Percentiles rank a stretch among this genome's conserved stretches.
Evolutionary conservation across 2,888 invertebrate genomes (phyloP).

Genomic region (Polymixis flavicincta): DNA sequence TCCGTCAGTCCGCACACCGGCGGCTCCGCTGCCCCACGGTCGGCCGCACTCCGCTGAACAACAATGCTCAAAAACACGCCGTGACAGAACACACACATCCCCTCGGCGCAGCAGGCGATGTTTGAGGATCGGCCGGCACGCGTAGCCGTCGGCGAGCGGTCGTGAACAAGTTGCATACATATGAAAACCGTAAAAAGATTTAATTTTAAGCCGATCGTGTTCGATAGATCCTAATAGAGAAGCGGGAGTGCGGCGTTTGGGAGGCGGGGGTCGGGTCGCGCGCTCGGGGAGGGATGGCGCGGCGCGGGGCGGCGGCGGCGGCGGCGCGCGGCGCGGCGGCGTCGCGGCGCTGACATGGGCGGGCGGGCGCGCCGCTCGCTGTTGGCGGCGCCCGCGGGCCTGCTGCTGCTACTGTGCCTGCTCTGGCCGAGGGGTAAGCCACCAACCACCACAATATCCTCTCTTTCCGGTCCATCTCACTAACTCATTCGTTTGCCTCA

Average conservation of each 20-base stretch:
- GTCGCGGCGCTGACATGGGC: conserved; percentile 89
- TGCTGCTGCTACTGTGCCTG: conserved; percentile 90
- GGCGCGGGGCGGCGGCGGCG: conserved; percentile 84
- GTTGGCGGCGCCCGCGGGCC: conserved; percentile 89
- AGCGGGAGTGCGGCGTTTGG: conserved; percentile 83
- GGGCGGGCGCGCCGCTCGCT: conserved; percentile 89
- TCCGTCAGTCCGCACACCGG: conserved; percentile 90
- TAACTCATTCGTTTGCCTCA: neutral
- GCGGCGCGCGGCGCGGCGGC: conserved; percentile 85
- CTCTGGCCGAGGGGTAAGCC: conserved; percentile 88
- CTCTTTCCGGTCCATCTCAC: neutral
- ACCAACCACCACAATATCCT: neutral
- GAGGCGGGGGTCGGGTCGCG: conserved; percentile 74
- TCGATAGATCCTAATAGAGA: conserved; percentile 84
- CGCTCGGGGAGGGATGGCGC: conserved; percentile 80
- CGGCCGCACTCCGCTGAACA: conserved; percentile 90
- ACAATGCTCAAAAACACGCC: conserved; percentile 89
- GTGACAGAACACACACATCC: conserved; percentile 82
- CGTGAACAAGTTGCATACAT: conserved; percentile 82
- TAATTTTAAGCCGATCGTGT: conserved; percentile 84
- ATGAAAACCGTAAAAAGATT: conserved; percentile 87
- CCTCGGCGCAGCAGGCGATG: conserved; percentile 85
- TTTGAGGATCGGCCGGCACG: conserved; percentile 86
- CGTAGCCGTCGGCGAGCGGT: conserved; percentile 87
- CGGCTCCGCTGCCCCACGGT: conserved; percentile 91